Percentiles rank a stretch among this genome's conserved stretches.
phyloP scores from a whole-genome alignment of 1,140 invertebrate species.

The Lasioglossum baleicum region DNA sequence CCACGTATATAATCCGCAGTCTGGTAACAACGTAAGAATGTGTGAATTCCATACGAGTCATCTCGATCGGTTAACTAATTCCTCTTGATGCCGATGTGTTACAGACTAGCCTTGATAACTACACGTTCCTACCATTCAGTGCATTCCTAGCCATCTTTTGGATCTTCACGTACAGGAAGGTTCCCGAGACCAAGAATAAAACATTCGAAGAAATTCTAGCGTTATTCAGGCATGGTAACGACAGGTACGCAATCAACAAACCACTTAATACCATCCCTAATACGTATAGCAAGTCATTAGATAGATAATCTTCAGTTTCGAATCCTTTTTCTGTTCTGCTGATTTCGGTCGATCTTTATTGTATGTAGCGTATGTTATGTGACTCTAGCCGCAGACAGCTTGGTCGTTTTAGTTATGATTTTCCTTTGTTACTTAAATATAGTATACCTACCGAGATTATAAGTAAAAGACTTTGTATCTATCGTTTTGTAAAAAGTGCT shows the following conservation, averaged over 20 bases:
- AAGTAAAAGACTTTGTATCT: neutral
- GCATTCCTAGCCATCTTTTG: constrained; percentile 97
- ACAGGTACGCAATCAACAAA: constrained; percentile 84
- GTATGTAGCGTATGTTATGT: neutral
- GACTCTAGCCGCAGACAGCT: constrained; percentile 1
- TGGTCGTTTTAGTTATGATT: constrained; percentile 18
- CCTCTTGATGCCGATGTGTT: constrained; percentile 66
- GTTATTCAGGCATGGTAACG: constrained; percentile 92
- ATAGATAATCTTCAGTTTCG: constrained; percentile 57
- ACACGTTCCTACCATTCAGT: constrained; percentile 98
- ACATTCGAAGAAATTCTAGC: constrained; percentile 98
- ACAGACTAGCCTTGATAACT: constrained; percentile 93
- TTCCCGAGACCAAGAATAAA: constrained; percentile 99
- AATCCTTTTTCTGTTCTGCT: constrained; percentile 36
- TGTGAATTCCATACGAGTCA: too few species aligned
- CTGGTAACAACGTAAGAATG: too few species aligned
- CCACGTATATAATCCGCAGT: too few species aligned
- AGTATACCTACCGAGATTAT: neutral
- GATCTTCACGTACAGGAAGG: constrained; percentile 98
- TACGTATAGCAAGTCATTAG: constrained; percentile 64
- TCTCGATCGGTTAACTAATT: neutral
- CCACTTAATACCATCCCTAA: constrained; percentile 61
- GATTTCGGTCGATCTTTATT: constrained; percentile 24
- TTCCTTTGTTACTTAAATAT: neutral
- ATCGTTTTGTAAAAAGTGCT: neutral